phyloP scores from a whole-genome alignment of 2,888 invertebrate species.

The Meliscaeva auricollis region DNA sequence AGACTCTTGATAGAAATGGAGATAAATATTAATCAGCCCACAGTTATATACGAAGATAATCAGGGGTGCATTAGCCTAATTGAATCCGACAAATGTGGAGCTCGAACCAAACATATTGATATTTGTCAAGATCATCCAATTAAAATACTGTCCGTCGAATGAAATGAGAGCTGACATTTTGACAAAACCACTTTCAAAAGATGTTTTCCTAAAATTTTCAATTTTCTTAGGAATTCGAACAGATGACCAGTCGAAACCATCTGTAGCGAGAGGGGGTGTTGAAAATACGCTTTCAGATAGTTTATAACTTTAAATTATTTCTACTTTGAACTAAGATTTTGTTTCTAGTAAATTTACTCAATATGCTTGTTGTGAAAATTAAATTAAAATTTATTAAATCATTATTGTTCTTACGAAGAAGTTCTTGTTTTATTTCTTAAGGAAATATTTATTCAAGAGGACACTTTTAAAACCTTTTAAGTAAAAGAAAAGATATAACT shows the following conservation, averaged over 20 bases:
- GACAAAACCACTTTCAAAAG: not conserved
- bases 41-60: not conserved
- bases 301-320: too few species aligned
- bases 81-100: constrained; percentile 1
- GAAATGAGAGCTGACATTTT: constrained; percentile 2
- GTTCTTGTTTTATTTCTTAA: too few species aligned
- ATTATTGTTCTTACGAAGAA: too few species aligned
- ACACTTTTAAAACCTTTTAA: too few species aligned
- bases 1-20: not conserved
- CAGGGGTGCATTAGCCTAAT: not conserved
- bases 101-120: not conserved
- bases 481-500: too few species aligned
- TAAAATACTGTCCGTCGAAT: not conserved
- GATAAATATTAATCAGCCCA: not conserved
- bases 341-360: too few species aligned
- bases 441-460: too few species aligned
- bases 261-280: not conserved
- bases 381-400: too few species aligned
- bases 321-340: too few species aligned
- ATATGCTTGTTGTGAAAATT: too few species aligned
- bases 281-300: too few species aligned
- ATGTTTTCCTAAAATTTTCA: constrained; percentile 1
- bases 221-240: not conserved
- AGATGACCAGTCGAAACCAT: not conserved
- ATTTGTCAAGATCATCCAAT: not conserved